Conservation (phyloP, 2,888 invertebrate genomes). For the Stenotaenia linearis region DNA sequence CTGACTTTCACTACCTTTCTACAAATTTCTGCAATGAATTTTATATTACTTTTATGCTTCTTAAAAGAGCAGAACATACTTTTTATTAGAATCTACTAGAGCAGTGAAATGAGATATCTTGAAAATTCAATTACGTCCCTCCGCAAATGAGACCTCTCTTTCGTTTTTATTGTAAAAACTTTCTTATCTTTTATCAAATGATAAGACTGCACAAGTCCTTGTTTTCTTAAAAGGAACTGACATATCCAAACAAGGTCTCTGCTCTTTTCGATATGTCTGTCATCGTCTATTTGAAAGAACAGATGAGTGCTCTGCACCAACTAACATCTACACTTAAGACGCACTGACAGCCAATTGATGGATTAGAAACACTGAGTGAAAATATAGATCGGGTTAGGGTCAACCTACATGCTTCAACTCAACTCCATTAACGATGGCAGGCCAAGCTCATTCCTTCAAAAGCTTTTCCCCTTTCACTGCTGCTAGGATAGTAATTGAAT, state of each 20-base stretch:
- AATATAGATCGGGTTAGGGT: constrained; percentile 24
- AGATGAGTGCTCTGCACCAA: constrained; percentile 17
- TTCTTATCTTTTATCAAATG: neutral
- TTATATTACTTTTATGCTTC: constrained; percentile 10
- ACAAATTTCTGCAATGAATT: neutral
- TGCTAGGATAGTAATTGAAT: constrained; percentile 22
- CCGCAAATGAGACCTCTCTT: neutral
- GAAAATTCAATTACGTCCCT: constrained; percentile 11
- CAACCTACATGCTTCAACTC: constrained; percentile 24
- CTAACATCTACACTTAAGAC: constrained; percentile 16
- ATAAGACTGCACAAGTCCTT: neutral
- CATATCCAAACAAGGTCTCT: neutral
- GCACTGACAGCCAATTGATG: constrained; percentile 20
- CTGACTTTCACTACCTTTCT: neutral
- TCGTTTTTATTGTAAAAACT: neutral
- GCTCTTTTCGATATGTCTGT: constrained; percentile 8
- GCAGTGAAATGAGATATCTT: neutral
- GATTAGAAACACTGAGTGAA: constrained; percentile 28
- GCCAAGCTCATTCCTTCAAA: constrained; percentile 16
- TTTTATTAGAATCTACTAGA: neutral
- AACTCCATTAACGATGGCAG: constrained; percentile 24
- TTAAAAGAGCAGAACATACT: neutral
- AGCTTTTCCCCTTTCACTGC: constrained; percentile 24
- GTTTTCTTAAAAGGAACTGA: constrained; percentile 4
- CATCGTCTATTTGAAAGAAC: constrained; percentile 20